phyloP scores from a whole-genome alignment of 2,113 vertebrate genomes.

The Aleadryas rufinucha region DNA sequence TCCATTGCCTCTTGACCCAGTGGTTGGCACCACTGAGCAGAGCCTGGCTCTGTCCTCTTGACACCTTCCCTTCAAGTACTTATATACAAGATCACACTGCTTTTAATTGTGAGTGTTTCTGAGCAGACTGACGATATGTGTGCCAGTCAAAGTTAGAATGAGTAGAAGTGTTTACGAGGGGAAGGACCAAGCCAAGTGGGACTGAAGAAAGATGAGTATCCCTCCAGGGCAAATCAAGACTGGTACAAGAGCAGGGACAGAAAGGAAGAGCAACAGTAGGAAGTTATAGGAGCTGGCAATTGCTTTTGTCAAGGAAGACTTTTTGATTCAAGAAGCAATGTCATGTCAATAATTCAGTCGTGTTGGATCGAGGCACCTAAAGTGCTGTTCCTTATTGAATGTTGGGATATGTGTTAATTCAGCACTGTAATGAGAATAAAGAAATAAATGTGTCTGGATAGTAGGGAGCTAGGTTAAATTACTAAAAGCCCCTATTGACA shows the following conservation, averaged over 20 bases:
- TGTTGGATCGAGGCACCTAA: not conserved
- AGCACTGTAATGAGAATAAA: not conserved
- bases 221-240: not conserved
- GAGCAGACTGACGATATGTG: accelerated
- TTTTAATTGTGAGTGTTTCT: not conserved
- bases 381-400: not conserved
- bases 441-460: not conserved
- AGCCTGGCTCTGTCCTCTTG: not conserved
- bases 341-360: not conserved
- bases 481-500: not conserved
- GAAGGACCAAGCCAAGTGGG: not conserved
- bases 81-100: not conserved
- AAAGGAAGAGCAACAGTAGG: not conserved
- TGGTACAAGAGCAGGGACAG: not conserved
- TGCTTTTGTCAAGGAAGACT: not conserved
- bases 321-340: not conserved
- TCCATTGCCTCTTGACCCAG: not conserved
- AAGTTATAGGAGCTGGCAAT: not conserved
- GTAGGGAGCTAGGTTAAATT: not conserved
- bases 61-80: not conserved
- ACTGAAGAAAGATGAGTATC: not conserved
- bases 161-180: not conserved
- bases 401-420: not conserved
- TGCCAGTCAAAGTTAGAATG: not conserved
- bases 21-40: not conserved